Evolutionary conservation across 2,888 invertebrate species (phyloP), one percentile per base, ranked within the genome.

Genomic region (Parnassius glacialis): DNA sequence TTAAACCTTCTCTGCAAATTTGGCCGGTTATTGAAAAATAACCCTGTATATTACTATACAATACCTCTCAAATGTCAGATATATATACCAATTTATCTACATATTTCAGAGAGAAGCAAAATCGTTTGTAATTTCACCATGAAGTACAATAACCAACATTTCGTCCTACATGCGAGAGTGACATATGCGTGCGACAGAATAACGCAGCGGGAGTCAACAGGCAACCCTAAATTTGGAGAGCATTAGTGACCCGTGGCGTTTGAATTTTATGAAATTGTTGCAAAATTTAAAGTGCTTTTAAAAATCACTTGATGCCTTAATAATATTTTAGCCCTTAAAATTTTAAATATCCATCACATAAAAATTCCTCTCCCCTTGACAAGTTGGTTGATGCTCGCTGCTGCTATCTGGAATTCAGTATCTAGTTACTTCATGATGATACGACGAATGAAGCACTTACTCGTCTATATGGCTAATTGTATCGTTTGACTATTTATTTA

Each of bases 141-240:
- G 60, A 65, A 63, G 34, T 64, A 59, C 55, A 69, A 66, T 68
- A 69, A 66, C 68, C 67, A 62, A 16, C 65, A 68, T 64, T 55
- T 52, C 59, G 62, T 59, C 61, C 67, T 66, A 65, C 66, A 59
- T 43, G 57, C 70, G 67, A 65, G 56, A 41, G 57, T 70, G 83
- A 75, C 88, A 88, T 89, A 76, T 88, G 88, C 76, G 77, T 67
- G 73, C 67, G 73, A 72, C 77, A 72, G 69, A 68, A 67, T 65
- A 61, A 64, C 74, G 51, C 76, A 65, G 70, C 78, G 66, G 87
- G 86, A 75, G 75, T 76, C 73, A 70, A 64, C 44, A n/a, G 65
- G 73, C 70, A 71, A 70, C 78, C 73, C 74, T 73, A 70, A 69
- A 63, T 70, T 67, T 65, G 72, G 69, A 72, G 75, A 53, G 62